These are phyloP conservation scores for Phataginus tricuspis DNA, from an alignment of 2,797 vertebrate species.

Conservation along the genomic window DNA sequence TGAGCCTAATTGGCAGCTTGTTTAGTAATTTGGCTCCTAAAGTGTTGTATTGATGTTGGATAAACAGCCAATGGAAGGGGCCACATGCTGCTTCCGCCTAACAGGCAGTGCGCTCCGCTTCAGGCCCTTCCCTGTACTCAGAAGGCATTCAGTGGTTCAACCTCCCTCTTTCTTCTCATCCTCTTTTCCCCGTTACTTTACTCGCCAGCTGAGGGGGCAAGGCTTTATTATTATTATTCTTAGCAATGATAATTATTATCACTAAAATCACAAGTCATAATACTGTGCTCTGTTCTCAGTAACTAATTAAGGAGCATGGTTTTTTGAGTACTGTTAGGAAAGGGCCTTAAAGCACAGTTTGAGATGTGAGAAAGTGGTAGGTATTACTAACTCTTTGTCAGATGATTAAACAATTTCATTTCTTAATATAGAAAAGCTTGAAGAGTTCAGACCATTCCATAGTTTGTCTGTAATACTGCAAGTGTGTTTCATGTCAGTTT, in stretches of 20 bases:
- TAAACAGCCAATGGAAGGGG: constrained; percentile 87
- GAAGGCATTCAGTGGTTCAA: constrained; percentile 71
- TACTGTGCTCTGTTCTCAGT: not conserved
- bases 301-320: not conserved
- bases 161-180: constrained; percentile 28
- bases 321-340: constrained; percentile 5
- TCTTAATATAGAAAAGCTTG: not conserved
- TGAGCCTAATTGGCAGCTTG: constrained; percentile 92
- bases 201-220: constrained; percentile 58
- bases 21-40: constrained; percentile 92
- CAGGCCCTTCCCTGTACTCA: constrained; percentile 63
- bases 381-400: not conserved
- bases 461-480: not conserved
- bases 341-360: not conserved
- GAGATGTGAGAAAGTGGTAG: not conserved
- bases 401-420: constrained; percentile 4
- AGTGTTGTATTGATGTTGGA: constrained; percentile 91
- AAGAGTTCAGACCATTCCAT: not conserved
- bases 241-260: not conserved
- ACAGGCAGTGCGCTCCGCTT: constrained; percentile 68
- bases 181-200: constrained; percentile 53
- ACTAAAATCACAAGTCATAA: not conserved
- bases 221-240: not conserved
- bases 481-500: not conserved
- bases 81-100: constrained; percentile 82